Evolutionary conservation across 2,113 vertebrate species (phyloP), one percentile per base, ranked within the genome.

Genomic region (Copsychus sechellarum): DNA sequence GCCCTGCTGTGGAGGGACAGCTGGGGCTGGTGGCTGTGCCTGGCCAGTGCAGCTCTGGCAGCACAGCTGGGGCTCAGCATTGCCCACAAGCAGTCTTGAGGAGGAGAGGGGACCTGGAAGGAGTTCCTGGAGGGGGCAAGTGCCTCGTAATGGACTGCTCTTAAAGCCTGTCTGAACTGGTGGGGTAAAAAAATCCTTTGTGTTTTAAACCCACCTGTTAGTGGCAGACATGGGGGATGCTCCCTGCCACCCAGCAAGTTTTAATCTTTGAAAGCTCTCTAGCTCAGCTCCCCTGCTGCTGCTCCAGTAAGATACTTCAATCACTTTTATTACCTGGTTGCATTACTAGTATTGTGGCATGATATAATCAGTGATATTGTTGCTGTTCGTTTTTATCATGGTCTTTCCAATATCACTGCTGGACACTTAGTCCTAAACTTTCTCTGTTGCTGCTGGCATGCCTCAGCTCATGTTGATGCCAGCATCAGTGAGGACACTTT

Each of bases 391-490:
- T 70, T 89, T 69, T 62, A 48, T 66, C 31, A 14, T 86, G 47
- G 77, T 73, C 74, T 76, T 87, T 90, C 85, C 81, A 73, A 26
- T 90, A 29, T 80, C 81, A 34, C 38, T 95, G 82, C 64, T 86
- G 89, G 53, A 84, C 69, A 82, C 60, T 33, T 70, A 69, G 76
- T 66, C 45, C 76, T 83, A 15, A 62, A 74, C 72, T 92, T 50
- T 83, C 74, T 78, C 51, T 67, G 71, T 78, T 88, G 76, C 85
- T 95, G 85, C 86, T 94, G 81, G 38, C 64, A 12, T 86, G 76
- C 82, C 82, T 90, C 77, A 82, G 70, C 83, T 94, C 84, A 64
- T 65, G 50, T 78, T 88, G 72, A 26, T 82, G 82, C 48, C 94
- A 82, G 80, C 62, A 86, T 51, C 57, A 89, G n/a, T 67, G 86